Conservation (phyloP, 2,888 invertebrate species). For the Protophormia terraenovae region DNA sequence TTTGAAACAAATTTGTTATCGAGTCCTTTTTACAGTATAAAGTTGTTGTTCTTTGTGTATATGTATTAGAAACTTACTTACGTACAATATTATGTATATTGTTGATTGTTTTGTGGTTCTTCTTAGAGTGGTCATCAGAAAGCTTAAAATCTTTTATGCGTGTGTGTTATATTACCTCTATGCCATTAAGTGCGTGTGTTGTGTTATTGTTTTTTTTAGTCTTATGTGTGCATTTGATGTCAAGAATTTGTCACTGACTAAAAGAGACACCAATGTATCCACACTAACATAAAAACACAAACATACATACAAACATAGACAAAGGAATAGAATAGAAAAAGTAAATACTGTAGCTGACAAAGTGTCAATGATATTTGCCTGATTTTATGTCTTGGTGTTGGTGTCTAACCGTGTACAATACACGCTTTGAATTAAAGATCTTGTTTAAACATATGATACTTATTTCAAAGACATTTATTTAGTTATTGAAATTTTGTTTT, state of each 20-base stretch:
- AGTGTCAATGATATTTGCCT: conserved; percentile 38
- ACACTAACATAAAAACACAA: neutral
- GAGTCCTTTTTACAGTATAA: neutral
- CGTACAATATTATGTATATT: conserved; percentile 21
- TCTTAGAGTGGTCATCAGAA: conserved; percentile 29
- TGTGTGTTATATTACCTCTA: no score
- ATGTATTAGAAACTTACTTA: no score
- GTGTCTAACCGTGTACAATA: neutral
- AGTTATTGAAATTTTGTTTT: neutral
- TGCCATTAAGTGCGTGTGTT: no score
- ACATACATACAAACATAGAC: neutral
- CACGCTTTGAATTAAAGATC: neutral
- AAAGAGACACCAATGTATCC: neutral
- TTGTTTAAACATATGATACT: conserved; percentile 17
- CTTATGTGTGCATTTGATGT: conserved; percentile 10
- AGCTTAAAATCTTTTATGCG: conserved; percentile 16
- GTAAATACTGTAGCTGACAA: conserved; percentile 26
- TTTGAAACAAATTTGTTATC: neutral
- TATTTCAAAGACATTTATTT: neutral
- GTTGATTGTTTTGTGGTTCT: conserved; percentile 48
- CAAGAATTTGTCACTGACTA: conserved; percentile 39
- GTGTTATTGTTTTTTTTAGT: neutral
- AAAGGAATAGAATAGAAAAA: neutral
- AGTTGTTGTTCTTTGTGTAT: neutral
- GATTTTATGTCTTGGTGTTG: neutral